Evolutionary conservation across 53 echinoderm and acorn worm genomes (phyloP), one percentile per base, ranked within the genome.

Genomic region (Temnopleurus reevesii): DNA sequence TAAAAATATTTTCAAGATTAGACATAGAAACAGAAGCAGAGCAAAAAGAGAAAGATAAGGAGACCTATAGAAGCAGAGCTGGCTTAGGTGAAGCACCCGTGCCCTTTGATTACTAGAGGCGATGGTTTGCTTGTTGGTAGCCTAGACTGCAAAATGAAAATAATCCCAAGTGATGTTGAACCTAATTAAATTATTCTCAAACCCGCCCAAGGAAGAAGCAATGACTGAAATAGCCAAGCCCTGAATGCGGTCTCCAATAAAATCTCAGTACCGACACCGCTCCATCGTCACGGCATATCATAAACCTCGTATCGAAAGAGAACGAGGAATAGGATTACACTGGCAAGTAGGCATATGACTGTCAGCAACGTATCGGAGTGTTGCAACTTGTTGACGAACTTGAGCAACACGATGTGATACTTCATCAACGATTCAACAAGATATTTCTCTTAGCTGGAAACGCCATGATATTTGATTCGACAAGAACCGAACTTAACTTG

Each of bases 131-230:
- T 49, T 80, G 51, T 80, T 80, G 80, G 80, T 51, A 29, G 80
- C 46, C 47, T 47, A 29, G 71, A 29, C 79, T 79, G 83, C 83
- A 56, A 55, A 83, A 55, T n/a, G 56, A 83, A 83, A 55, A 83
- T 83, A 81, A 81, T 81, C 81, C 83, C 55, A 38, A 83, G 83
- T 83, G 55, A 83, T 83, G 83, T 83, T 38, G 83, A 55, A 26
- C 83, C 47, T 83, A 83, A 83, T 83, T 83, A 53, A 81, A 83
- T 83, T 83, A 79, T 83, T 53, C 54, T 33, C 19, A 19, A 36
- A 56, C 83, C 55, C 36, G 83, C 83, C 83, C 38, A 30, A 8
- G 83, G 83, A 83, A 30, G 57, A 53, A 17, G 46, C 13, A 77
- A 36, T 71, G 71, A 18, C 36, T 19, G 55, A 55, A 55, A 55